phyloP scores from a whole-genome alignment of 2,888 invertebrate species.

The Cantharis rustica region DNA sequence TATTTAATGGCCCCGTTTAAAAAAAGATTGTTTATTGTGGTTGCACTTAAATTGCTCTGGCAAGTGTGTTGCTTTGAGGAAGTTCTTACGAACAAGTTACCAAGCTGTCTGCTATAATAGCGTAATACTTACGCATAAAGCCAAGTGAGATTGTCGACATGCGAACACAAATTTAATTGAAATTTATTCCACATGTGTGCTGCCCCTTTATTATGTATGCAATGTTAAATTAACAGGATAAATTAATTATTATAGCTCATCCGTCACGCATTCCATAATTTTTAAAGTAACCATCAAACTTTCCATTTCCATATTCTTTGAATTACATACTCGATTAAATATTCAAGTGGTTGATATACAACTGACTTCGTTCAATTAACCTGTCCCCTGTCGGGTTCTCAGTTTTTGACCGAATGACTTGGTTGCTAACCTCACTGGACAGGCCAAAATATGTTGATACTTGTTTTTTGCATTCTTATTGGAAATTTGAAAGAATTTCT shows the following conservation, averaged over 20 bases:
- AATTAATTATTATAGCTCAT: conserved; percentile 12
- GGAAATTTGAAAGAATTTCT: background rate
- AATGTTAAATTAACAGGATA: conserved; percentile 17
- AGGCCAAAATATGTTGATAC: background rate
- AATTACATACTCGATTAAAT: background rate
- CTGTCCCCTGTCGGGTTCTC: background rate
- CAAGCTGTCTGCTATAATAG: background rate
- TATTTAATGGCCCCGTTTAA: background rate
- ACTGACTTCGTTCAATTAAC: background rate
- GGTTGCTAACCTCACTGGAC: background rate
- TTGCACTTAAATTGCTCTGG: background rate
- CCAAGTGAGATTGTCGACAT: conserved; percentile 6
- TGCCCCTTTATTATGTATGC: conserved; percentile 5
- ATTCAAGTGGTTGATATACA: background rate
- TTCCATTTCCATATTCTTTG: background rate
- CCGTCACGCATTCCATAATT: background rate
- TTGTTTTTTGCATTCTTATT: background rate
- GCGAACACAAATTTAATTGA: conserved; percentile 21
- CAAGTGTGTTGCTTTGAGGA: background rate
- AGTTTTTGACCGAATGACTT: background rate
- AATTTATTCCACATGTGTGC: conserved; percentile 18
- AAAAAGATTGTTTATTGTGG: background rate
- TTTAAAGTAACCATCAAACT: background rate
- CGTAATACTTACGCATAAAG: background rate
- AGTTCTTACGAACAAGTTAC: background rate